A percentile compares a stretch with the other conserved stretches of the same genome.
phyloP scores from a whole-genome alignment of 1,140 invertebrate genomes.

The Dendrolimus punctatus region DNA sequence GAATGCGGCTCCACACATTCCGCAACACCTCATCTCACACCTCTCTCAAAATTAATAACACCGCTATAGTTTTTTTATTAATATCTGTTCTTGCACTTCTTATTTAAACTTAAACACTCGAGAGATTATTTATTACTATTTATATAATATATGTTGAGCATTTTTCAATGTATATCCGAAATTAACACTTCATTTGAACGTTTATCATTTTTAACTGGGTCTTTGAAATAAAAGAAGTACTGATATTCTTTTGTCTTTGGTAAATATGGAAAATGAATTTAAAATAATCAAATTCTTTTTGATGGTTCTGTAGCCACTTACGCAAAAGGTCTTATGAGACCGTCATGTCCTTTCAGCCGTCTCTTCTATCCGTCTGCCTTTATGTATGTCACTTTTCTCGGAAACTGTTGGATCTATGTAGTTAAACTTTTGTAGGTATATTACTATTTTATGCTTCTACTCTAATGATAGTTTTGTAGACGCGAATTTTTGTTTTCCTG shows the following conservation, averaged over 20 bases:
- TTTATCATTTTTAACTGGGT: conserved; percentile 50
- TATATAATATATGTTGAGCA: conserved; percentile 71
- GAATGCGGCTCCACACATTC: conserved; percentile 24
- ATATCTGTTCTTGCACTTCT: conserved; percentile 64
- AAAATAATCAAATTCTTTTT: too few relatives aligned
- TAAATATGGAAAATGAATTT: too few relatives aligned
- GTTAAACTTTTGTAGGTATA: too few relatives aligned
- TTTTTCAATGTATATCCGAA: conserved; percentile 68
- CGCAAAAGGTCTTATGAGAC: too few relatives aligned
- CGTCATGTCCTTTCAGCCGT: too few relatives aligned
- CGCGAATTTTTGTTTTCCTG: too few relatives aligned
- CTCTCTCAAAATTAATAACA: conserved; percentile 67
- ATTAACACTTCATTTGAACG: conserved; percentile 69
- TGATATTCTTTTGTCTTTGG: conserved; percentile 16
- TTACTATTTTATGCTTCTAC: too few relatives aligned
- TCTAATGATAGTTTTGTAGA: too few relatives aligned
- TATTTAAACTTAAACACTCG: conserved; percentile 68
- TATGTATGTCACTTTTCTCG: too few relatives aligned
- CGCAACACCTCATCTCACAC: conserved; percentile 58
- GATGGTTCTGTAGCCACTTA: too few relatives aligned
- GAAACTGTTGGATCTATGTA: too few relatives aligned
- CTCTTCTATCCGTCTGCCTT: too few relatives aligned
- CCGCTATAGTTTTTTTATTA: conserved; percentile 52
- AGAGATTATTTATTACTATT: conserved; percentile 68
- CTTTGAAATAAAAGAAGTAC: background rate